phyloP scores from a whole-genome alignment of 2,888 invertebrate genomes.

The Metallyticus violacea region DNA sequence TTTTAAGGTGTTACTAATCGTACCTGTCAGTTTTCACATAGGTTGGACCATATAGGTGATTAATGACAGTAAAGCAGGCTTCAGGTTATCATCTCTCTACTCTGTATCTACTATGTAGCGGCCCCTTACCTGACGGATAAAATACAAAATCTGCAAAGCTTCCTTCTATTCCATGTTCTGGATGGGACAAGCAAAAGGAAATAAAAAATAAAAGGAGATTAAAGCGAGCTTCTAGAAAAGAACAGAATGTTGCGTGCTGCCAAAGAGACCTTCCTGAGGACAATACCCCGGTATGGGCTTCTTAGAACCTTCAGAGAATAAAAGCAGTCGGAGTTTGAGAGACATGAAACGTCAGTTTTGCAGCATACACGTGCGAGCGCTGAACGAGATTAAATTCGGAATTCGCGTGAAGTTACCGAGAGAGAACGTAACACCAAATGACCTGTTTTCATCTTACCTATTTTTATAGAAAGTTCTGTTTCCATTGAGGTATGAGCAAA shows the following conservation, averaged over 20 bases:
- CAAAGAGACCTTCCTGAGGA: not conserved
- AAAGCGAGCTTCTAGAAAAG: not conserved
- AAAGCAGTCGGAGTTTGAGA: not conserved
- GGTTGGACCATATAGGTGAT: too few relatives aligned
- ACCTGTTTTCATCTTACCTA: not conserved
- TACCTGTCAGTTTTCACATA: too few relatives aligned
- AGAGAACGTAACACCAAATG: not conserved
- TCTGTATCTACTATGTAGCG: not conserved
- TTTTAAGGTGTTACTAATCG: too few relatives aligned
- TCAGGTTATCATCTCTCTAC: not conserved
- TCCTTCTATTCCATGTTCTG: not conserved
- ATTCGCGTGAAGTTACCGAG: not conserved
- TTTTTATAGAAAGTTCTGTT: not conserved
- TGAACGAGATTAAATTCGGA: not conserved
- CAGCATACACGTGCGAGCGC: not conserved
- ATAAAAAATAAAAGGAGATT: not conserved
- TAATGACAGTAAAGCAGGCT: not conserved
- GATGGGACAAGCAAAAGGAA: not conserved
- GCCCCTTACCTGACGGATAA: not conserved
- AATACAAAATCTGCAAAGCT: not conserved
- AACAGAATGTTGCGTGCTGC: not conserved
- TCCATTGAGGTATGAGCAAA: too few relatives aligned
- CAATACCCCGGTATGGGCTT: not conserved
- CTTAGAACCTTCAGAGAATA: not conserved
- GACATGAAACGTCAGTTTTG: not conserved